Evolutionary conservation across 2,888 invertebrate genomes (phyloP).

Genomic region (Pristionchus maxplancki): DNA sequence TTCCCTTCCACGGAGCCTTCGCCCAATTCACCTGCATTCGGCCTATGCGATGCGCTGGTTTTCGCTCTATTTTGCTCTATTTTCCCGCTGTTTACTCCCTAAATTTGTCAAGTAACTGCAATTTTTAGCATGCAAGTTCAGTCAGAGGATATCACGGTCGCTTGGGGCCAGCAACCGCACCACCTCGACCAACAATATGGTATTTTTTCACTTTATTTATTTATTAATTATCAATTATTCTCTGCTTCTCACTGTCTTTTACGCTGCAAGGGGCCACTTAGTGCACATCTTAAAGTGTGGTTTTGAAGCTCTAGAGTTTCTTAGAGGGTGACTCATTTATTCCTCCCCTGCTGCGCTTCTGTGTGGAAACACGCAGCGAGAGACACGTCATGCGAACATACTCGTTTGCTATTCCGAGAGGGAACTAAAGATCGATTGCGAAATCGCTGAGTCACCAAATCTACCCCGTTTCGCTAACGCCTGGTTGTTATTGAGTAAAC

Average conservation of each 20-base stretch:
- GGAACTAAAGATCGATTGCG: neutral
- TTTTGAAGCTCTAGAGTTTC: neutral
- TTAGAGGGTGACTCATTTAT: slow-evolving; percentile 56
- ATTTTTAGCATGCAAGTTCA: slow-evolving; percentile 67
- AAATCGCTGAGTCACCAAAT: neutral
- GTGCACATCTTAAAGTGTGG: no score
- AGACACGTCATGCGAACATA: slow-evolving; percentile 23
- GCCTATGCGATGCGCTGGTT: neutral
- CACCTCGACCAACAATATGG: slow-evolving; percentile 72
- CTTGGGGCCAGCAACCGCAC: slow-evolving; percentile 75
- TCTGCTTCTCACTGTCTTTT: neutral
- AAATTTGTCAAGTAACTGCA: neutral
- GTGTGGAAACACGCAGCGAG: slow-evolving; percentile 10
- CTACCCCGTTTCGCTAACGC: neutral
- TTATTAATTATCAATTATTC: neutral
- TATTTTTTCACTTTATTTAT: slow-evolving; percentile 55
- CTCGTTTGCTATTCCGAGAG: neutral
- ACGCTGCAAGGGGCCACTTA: neutral
- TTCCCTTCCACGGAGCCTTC: neutral
- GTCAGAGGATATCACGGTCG: slow-evolving; percentile 74
- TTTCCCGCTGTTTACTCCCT: neutral
- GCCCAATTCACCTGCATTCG: slow-evolving; percentile 20
- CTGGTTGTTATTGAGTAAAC: slow-evolving; percentile 32
- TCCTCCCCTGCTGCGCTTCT: neutral
- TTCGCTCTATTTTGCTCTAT: neutral